These are phyloP conservation scores for Oreochromis mossambicus DNA, from an alignment of 2,797 vertebrate species.

Conservation along the genomic window DNA sequence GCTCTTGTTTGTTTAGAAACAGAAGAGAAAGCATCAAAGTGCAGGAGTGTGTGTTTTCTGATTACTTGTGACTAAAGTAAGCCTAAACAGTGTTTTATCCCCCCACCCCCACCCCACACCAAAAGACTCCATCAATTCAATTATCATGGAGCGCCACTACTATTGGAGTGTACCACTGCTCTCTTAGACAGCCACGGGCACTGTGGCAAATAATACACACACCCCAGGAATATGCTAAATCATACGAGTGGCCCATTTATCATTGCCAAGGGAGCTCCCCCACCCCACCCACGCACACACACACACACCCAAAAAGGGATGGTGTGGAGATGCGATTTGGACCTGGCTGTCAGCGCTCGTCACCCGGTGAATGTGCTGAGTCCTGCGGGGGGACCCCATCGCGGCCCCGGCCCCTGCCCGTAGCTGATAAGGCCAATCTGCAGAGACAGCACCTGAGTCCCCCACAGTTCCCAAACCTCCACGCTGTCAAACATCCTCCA, in stretches of 20 bases:
- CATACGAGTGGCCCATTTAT: constrained; percentile 64
- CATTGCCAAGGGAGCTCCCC: constrained; percentile 54
- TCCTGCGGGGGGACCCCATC: not conserved
- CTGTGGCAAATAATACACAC: constrained; percentile 54
- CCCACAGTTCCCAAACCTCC: constrained; percentile 23
- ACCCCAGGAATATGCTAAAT: constrained; percentile 67
- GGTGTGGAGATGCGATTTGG: constrained; percentile 55
- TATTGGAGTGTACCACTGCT: constrained; percentile 39
- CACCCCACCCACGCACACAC: constrained; percentile 18
- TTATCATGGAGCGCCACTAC: constrained; percentile 59
- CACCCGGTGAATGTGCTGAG: constrained; percentile 47
- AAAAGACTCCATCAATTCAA: constrained; percentile 66
- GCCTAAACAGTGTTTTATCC: constrained; percentile 29
- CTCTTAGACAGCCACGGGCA: constrained; percentile 25
- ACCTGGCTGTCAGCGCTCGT: constrained; percentile 57
- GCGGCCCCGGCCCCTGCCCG: constrained; percentile 37
- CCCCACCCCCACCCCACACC: not conserved
- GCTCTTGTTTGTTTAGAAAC: not conserved
- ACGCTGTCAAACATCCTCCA: constrained; percentile 45
- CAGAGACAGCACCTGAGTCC: constrained; percentile 62
- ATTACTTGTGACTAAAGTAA: constrained; percentile 7
- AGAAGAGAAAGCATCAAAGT: not conserved
- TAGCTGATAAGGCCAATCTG: constrained; percentile 67
- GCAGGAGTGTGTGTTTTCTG: not conserved
- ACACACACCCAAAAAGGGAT: constrained; percentile 10